These are phyloP conservation scores for Hedychridium roseum DNA, from an alignment of 2,888 invertebrate species.

Conservation along the genomic window DNA sequence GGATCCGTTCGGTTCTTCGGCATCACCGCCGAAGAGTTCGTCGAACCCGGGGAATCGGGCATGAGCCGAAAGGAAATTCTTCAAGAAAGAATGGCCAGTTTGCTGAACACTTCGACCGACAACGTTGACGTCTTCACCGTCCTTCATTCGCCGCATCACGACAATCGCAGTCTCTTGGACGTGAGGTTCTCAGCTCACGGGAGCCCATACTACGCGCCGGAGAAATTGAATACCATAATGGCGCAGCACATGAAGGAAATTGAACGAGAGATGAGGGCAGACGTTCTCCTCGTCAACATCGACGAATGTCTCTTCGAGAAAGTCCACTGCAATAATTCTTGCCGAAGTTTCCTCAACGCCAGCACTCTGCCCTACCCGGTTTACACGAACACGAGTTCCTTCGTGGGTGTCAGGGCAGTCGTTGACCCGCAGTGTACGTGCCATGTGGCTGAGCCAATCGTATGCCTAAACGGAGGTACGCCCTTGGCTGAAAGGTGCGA, in stretches of 20 bases:
- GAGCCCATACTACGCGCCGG: conserved; percentile 90
- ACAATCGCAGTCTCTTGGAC: conserved; percentile 73
- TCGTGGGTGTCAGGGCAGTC: conserved; percentile 90
- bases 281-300: conserved; percentile 88
- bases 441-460: conserved; percentile 65
- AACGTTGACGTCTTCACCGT: conserved; percentile 96
- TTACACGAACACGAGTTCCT: conserved; percentile 91
- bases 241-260: conserved; percentile 75
- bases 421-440: conserved; percentile 83
- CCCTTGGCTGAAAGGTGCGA: conserved; percentile 74
- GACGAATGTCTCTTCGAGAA: conserved; percentile 87
- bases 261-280: conserved; percentile 75
- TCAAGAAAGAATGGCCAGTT: conserved; percentile 70
- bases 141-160: conserved; percentile 73
- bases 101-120: conserved; percentile 79
- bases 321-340: conserved; percentile 77
- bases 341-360: conserved; percentile 79
- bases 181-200: conserved; percentile 93
- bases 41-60: conserved; percentile 69
- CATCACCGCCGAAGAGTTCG: conserved; percentile 86
- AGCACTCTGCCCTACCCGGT: conserved; percentile 81
- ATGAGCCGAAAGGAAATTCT: conserved; percentile 80
- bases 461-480: conserved; percentile 83
- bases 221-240: conserved; percentile 87
- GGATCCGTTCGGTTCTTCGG: conserved; percentile 89